Base-by-base conservation (phyloP, 2,888 invertebrate species). In the Aethes cnicana region DNA sequence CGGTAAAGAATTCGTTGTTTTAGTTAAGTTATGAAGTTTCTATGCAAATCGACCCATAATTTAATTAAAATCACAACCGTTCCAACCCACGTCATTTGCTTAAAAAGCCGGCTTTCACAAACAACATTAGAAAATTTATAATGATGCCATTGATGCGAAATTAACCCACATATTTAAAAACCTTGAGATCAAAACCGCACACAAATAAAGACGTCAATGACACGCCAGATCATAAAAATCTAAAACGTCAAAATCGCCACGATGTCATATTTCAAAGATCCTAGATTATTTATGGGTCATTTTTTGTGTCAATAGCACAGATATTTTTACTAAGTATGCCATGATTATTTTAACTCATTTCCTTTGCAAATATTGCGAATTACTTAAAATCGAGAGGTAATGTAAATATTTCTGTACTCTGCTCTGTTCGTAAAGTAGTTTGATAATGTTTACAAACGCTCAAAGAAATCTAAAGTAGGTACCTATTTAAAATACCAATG, bases 141-240 rank as follows among this genome's bases (percentile, higher is more conserved):
- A 37, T 50, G 43, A 37, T 23, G 9, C 25, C 18, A 25, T 14
- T 50, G 36, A 50, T n/a, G n/a, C n/a, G n/a, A n/a, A n/a, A n/a
- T 50, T 50, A 50, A 33, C 50, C 50, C 17, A 44, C 36, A 37
- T n/a, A n/a, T 50, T 44, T 49, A 7, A 20, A 32, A 44, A 52
- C 52, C 44, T 52, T 52, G 39, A 46, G 46, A 52, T 46, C 33
- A 46, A 46, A 26, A 21, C 25, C 36, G 28, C 14, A 16, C 44
- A 39, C 39, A 39, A 52, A 39, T 46, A 39, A 33, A 26, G 6
- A 11, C 23, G 36, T 18, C 37, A 50, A 43, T 43, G 49, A 23
- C 35, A 25, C 28, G 8, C 28, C n/a, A 32, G 18, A 44, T 32
- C 8, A 28, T 42, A 49, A 42, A 42, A 39, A 16, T 33, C 26